A percentile compares a stretch with the other conserved stretches of the same genome.
Conservation (phyloP, 2,888 invertebrate species). For the Hofmannophila pseudospretella region DNA sequence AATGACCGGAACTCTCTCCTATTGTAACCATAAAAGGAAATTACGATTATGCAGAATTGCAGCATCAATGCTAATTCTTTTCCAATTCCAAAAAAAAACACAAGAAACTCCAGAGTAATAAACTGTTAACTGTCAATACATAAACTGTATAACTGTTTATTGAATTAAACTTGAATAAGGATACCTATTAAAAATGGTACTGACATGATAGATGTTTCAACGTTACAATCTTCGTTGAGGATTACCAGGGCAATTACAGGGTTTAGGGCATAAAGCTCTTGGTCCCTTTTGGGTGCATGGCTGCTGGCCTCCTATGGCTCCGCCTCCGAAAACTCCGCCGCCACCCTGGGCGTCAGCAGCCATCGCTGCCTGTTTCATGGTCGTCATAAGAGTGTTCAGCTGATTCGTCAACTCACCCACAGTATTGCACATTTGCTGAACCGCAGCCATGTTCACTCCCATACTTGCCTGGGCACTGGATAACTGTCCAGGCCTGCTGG, state of each 20-base stretch:
- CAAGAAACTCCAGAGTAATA: too few species aligned
- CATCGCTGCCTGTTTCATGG: slow-evolving; percentile 26
- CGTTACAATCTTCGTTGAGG: slow-evolving; percentile 16
- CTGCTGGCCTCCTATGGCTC: not conserved
- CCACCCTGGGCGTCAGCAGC: not conserved
- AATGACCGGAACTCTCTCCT: too few species aligned
- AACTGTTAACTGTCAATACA: too few species aligned
- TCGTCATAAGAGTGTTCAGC: slow-evolving; percentile 31
- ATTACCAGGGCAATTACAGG: slow-evolving; percentile 47
- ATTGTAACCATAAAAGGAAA: too few species aligned
- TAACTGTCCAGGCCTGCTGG: not conserved
- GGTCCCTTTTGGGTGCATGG: not conserved
- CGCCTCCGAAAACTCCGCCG: too few species aligned
- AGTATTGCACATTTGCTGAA: slow-evolving; percentile 38
- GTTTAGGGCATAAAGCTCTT: slow-evolving; percentile 30
- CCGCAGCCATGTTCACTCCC: not conserved
- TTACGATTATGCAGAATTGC: too few species aligned
- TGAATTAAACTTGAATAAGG: too few species aligned
- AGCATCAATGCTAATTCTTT: too few species aligned
- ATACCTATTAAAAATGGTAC: not conserved
- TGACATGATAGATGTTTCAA: not conserved
- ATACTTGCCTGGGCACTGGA: not conserved
- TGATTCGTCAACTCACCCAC: slow-evolving; percentile 35
- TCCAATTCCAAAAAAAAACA: too few species aligned
- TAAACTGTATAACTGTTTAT: too few species aligned